A percentile compares a stretch with the other conserved stretches of the same genome.
phyloP scores from a whole-genome alignment of 2,797 vertebrate species.

The Enteromius afrohamiltoni region DNA sequence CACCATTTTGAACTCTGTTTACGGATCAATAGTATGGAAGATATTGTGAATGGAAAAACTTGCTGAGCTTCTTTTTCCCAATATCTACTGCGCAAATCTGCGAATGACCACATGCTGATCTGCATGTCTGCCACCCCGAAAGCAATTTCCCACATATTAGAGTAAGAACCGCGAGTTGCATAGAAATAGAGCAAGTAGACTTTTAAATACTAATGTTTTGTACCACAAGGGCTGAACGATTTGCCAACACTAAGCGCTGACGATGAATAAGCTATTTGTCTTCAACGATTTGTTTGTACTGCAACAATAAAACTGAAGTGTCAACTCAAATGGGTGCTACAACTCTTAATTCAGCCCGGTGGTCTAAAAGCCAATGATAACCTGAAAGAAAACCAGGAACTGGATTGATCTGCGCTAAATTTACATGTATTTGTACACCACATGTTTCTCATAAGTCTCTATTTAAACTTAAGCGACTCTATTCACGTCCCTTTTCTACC shows the following conservation, averaged over 20 bases:
- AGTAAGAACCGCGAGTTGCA: conserved; percentile 62
- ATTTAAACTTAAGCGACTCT: conserved; percentile 6
- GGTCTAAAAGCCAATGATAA: conserved; percentile 35
- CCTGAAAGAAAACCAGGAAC: background rate
- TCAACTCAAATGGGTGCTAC: conserved; percentile 70
- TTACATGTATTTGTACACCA: background rate
- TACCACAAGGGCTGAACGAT: conserved; percentile 65
- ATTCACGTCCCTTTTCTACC: background rate
- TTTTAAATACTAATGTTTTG: conserved; percentile 58
- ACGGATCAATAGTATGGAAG: conserved; percentile 2
- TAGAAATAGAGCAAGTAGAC: conserved; percentile 67
- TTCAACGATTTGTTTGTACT: conserved; percentile 69
- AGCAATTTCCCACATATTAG: conserved; percentile 63
- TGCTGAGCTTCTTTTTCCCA: conserved; percentile 12
- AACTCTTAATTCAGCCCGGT: conserved; percentile 48
- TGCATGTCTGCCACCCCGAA: conserved; percentile 77
- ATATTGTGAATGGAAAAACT: background rate
- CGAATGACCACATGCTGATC: conserved; percentile 46
- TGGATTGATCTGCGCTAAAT: background rate
- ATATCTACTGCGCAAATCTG: conserved; percentile 15
- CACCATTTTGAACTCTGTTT: conserved; percentile 46
- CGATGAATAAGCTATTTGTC: conserved; percentile 68
- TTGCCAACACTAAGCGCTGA: conserved; percentile 64
- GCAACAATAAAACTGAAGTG: conserved; percentile 61
- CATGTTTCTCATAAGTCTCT: background rate